A percentile compares a stretch with the other conserved stretches of the same genome.
These are phyloP conservation scores for Stomatorhinus walkeri DNA, from an alignment of 2,797 vertebrate genomes.

Conservation along the genomic window DNA sequence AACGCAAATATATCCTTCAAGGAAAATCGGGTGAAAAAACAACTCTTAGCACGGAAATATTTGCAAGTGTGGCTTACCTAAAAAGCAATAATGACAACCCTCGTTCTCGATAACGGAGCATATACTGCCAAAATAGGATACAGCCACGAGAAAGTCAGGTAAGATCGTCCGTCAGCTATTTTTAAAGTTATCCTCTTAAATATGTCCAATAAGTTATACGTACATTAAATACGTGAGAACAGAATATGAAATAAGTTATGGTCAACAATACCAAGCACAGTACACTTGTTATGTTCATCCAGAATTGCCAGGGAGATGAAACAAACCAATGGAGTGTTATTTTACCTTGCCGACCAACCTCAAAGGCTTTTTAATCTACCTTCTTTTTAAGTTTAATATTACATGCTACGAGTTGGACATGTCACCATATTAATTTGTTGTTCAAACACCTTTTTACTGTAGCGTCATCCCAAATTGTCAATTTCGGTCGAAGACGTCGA, in stretches of 20 bases:
- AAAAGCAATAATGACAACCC: conserved; percentile 67
- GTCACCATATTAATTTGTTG: not conserved
- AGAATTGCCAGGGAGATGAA: not conserved
- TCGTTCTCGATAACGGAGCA: conserved; percentile 91
- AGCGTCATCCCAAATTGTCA: conserved; percentile 96
- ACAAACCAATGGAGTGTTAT: not conserved
- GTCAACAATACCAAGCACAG: not conserved
- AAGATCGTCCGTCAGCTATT: conserved; percentile 20
- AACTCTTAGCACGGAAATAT: not conserved
- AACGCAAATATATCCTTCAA: not conserved
- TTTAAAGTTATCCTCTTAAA: not conserved
- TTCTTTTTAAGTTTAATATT: not conserved
- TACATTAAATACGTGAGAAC: not conserved
- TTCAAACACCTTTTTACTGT: conserved; percentile 30
- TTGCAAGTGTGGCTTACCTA: not conserved
- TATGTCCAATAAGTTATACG: not conserved
- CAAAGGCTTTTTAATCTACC: not conserved
- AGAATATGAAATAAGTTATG: not conserved
- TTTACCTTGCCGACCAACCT: not conserved
- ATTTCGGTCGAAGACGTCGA: conserved; percentile 93
- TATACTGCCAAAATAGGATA: conserved; percentile 90
- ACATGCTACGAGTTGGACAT: not conserved
- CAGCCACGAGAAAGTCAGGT: conserved; percentile 83
- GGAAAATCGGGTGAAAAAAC: not conserved
- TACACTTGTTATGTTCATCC: not conserved